Conservation (phyloP, 2,113 vertebrate genomes). For the Hemiprocne comata region DNA sequence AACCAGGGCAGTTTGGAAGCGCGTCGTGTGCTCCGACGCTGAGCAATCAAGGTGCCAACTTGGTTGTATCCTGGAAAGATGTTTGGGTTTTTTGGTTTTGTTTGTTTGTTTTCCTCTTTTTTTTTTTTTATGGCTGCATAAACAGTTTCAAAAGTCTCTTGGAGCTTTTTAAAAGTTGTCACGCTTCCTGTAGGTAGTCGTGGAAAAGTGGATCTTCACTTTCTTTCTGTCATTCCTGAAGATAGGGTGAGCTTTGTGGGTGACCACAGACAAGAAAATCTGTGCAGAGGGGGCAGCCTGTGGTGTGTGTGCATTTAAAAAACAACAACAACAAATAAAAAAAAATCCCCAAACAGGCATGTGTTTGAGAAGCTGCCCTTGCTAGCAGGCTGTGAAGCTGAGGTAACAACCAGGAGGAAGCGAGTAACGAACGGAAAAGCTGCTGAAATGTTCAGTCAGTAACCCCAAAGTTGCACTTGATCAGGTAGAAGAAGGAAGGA, state of each 20-base stretch:
- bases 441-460: neutral
- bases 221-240: neutral
- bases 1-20: neutral
- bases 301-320: neutral
- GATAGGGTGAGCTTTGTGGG: conserved; percentile 16
- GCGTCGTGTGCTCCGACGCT: neutral
- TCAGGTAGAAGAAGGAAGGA: neutral
- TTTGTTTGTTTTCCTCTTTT: neutral
- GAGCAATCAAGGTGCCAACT: neutral
- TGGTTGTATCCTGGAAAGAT: conserved; percentile 33
- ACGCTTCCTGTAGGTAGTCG: conserved; percentile 22
- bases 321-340: neutral
- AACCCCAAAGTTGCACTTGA: neutral
- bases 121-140: neutral
- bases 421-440: neutral
- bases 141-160: neutral
- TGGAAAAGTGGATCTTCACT: conserved; percentile 28
- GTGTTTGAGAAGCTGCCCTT: neutral
- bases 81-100: neutral
- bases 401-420: neutral
- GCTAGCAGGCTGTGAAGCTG: neutral
- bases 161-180: neutral
- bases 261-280: conserved; percentile 51
- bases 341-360: fast-evolving
- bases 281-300: neutral